These are phyloP conservation scores for Picathartes gymnocephalus DNA, from an alignment of 2,113 vertebrate genomes.

Conservation along the genomic window DNA sequence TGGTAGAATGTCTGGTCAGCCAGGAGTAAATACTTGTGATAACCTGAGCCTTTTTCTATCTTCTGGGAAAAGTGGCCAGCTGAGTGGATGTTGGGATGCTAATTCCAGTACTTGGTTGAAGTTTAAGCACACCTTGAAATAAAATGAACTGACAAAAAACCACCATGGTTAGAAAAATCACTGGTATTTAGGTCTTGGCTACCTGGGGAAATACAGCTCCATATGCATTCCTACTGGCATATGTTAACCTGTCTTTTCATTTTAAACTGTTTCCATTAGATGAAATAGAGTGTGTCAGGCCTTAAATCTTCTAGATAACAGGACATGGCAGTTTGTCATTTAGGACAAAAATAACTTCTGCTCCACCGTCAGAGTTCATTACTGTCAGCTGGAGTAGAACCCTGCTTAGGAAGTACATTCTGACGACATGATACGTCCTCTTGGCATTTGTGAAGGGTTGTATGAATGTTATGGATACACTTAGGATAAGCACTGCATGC, in stretches of 20 bases:
- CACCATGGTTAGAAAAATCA: neutral
- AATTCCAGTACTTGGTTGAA: neutral
- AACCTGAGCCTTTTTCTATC: neutral
- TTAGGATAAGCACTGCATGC: neutral
- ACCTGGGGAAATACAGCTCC: neutral
- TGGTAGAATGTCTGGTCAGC: neutral
- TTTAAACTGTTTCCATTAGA: conserved; percentile 29
- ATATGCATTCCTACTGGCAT: neutral
- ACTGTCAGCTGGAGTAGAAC: conserved; percentile 6
- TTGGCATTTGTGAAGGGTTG: neutral
- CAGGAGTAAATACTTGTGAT: neutral
- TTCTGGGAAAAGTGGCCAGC: neutral
- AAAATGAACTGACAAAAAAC: neutral
- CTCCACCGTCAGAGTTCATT: conserved; percentile 44
- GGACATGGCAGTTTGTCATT: conserved; percentile 56
- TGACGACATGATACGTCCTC: neutral
- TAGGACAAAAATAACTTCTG: conserved; percentile 49
- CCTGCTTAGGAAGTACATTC: neutral
- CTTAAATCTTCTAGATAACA: conserved; percentile 36
- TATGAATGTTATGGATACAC: neutral
- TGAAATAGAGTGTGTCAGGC: conserved; percentile 41
- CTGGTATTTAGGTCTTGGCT: neutral
- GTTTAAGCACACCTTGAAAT: neutral
- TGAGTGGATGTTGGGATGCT: neutral
- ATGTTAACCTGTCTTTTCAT: conserved; percentile 32